Evolutionary conservation across 2,797 vertebrate species (phyloP).

Genomic region (Alfaro cultratus): DNA sequence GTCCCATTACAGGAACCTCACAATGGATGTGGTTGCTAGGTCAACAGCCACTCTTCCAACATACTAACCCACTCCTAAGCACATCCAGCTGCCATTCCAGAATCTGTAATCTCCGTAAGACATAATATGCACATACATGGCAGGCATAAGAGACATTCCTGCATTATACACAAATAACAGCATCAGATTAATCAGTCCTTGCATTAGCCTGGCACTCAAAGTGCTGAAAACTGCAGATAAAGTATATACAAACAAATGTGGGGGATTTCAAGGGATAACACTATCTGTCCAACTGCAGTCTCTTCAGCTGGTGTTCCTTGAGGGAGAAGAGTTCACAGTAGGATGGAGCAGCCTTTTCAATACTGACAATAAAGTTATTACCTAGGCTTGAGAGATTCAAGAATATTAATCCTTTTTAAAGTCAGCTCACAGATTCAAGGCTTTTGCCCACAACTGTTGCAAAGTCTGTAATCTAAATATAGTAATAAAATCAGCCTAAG

Average conservation of each 20-base stretch:
- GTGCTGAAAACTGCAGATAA: constrained; percentile 47
- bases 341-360: constrained; percentile 52
- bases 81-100: background rate
- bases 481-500: constrained; percentile 65
- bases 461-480: constrained; percentile 59
- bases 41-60: background rate
- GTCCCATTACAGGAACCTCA: too few species aligned
- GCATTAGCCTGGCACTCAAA: constrained; percentile 34
- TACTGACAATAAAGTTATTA: constrained; percentile 66
- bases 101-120: background rate
- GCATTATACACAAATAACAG: background rate
- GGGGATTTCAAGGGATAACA: constrained; percentile 62
- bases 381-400: constrained; percentile 65
- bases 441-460: constrained; percentile 43
- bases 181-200: constrained; percentile 20
- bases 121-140: constrained; percentile 2
- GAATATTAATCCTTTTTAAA: constrained; percentile 65
- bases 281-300: constrained; percentile 64
- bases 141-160: background rate
- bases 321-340: constrained; percentile 54
- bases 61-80: background rate
- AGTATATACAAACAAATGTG: constrained; percentile 52
- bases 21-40: too few species aligned
- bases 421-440: constrained; percentile 51
- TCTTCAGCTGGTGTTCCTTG: constrained; percentile 50